phyloP scores from a whole-genome alignment of 1,140 invertebrate species.

The Lordiphosa mommai region DNA sequence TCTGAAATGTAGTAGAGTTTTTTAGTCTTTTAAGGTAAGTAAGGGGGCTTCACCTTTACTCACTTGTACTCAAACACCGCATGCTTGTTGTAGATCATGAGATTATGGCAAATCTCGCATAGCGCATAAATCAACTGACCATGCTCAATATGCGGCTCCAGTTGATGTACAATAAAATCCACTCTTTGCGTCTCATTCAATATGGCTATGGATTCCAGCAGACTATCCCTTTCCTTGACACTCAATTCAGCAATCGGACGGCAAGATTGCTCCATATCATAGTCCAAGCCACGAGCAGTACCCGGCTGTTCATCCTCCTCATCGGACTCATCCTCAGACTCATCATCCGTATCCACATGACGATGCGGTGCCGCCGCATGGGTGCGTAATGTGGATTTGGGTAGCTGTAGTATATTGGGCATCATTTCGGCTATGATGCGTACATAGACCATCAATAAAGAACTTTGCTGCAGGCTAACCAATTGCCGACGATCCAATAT shows the following conservation, averaged over 20 bases:
- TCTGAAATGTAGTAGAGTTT: slow-evolving; percentile 80
- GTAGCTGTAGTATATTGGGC: slow-evolving; percentile 74
- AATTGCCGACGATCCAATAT: slow-evolving; percentile 84
- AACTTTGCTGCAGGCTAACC: slow-evolving; percentile 80
- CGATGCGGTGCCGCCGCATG: slow-evolving; percentile 71
- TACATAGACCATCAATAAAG: slow-evolving; percentile 53
- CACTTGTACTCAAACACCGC: slow-evolving; percentile 88
- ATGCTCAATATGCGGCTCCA: slow-evolving; percentile 83
- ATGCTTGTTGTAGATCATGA: slow-evolving; percentile 87
- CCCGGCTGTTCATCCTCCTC: slow-evolving; percentile 78
- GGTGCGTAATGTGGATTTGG: slow-evolving; percentile 59
- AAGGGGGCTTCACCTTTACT: slow-evolving; percentile 2
- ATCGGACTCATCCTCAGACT: slow-evolving; percentile 80
- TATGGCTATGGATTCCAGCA: slow-evolving; percentile 82
- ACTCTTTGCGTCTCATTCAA: slow-evolving; percentile 86
- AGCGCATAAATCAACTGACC: slow-evolving; percentile 83
- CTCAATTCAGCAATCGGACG: slow-evolving; percentile 71
- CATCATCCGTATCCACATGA: slow-evolving; percentile 80
- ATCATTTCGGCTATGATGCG: slow-evolving; percentile 80
- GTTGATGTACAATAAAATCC: slow-evolving; percentile 82
- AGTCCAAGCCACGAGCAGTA: slow-evolving; percentile 27
- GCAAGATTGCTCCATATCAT: slow-evolving; percentile 49
- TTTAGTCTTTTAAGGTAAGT: neutral
- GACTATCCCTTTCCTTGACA: slow-evolving; percentile 76
- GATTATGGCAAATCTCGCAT: slow-evolving; percentile 88